Conservation (phyloP, 2,113 vertebrate genomes). For the Chionomys nivalis region DNA sequence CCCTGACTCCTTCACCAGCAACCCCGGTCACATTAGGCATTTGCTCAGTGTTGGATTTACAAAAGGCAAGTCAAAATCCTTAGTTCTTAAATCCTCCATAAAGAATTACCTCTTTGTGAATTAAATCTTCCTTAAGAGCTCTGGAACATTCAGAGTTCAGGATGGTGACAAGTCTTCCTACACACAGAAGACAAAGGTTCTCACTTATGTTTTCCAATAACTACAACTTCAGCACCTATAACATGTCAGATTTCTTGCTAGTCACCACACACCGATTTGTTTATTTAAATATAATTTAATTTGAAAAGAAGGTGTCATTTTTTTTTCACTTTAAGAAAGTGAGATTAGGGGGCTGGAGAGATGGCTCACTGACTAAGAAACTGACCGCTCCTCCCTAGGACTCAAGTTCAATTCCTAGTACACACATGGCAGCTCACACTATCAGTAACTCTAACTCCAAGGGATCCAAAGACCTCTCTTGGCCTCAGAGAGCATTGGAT, state of each 20-base stretch:
- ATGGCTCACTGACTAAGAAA: not conserved
- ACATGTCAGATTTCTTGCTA: not conserved
- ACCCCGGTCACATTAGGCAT: not conserved
- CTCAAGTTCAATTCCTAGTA: not conserved
- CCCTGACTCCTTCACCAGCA: not conserved
- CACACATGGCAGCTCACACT: not conserved
- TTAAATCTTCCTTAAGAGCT: not conserved
- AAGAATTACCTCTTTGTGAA: not conserved
- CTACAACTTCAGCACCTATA: not conserved
- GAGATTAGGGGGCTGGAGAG: not conserved
- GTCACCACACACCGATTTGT: not conserved
- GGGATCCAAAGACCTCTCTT: not conserved
- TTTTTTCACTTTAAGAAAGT: conserved; percentile 29
- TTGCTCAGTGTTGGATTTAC: conserved; percentile 1
- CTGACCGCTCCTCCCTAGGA: not conserved
- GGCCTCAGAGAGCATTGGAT: not conserved
- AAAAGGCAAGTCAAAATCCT: conserved; percentile 27
- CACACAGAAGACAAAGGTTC: not conserved
- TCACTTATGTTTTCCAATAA: conserved; percentile 38
- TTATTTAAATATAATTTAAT: conserved; percentile 10
- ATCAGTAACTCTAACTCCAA: not conserved
- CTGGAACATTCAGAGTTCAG: not conserved
- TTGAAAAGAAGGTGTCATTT: not conserved
- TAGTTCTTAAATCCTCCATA: not conserved
- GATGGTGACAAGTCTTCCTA: not conserved